Evolutionary conservation across 1,140 invertebrate species (phyloP), one percentile per base, ranked within the genome.

Genomic region (Drosophila rufa): DNA sequence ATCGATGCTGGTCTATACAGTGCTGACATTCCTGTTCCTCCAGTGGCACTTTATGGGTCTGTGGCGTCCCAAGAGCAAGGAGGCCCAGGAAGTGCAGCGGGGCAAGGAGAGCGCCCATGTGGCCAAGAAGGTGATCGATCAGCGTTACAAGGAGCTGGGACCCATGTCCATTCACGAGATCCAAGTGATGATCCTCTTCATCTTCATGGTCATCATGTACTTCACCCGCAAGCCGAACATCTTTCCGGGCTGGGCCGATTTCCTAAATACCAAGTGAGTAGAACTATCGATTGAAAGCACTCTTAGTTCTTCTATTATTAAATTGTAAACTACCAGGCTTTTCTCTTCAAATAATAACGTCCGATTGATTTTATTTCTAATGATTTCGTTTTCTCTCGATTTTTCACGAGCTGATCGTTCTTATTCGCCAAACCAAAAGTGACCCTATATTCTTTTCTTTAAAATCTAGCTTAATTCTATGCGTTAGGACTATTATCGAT

Each of bases 141-240:
- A 95, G 46, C 96, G 97, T 90, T 97, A 98, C 93, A 93, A 94
- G 66, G 95, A 95, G 69, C 94, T 98, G 50, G 97, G 97, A 38
- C 95, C 96, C 0, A 95, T 97, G 86, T 95, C 94, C 43, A 97
- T 96, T 94, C 96, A 98, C 62, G 98, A 99, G 93, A 94, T 90
- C 92, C 94, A 94, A 19, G 96, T 98, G 1, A 95, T 96, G 33
- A 73, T 95, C 12, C 93, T 98, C 19, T 99, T 99, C 91, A 91
- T 97, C 8, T 73, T 96, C 12, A 95, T 98, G 6, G 95, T 98
- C 3, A 70, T 96, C 48, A 94, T 99, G 65, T 99, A 98, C 96
- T 96, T 99, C 92, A 97, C 98, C 92, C 95, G 97, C 47, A 95
- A 96, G 53, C 98, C 98, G 0, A 96, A 82, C 36, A 91, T 92